Base-by-base conservation (phyloP, 2,888 invertebrate species). In the Artemia sp. region DNA sequence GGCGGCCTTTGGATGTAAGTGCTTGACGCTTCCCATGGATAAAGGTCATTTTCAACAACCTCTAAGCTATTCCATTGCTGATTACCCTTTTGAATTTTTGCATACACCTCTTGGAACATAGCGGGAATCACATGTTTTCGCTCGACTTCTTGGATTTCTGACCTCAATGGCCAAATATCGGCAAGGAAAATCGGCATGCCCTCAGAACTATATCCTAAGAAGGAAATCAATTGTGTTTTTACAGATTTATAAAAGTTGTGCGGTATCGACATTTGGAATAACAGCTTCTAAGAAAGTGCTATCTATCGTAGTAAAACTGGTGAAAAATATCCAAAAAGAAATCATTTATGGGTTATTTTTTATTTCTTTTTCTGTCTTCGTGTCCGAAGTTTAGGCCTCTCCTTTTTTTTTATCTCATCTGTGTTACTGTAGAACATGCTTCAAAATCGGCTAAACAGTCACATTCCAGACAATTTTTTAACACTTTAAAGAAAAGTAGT, bases 1-100 rank as follows among this genome's bases (percentile, higher is more conserved):
- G 97, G 97, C 0, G 97, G 97, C 73, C 82, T 85, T 80, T 95
- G 94, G 74, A 98, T 96, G 78, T 97, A 98, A 0, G 97, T 97
- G 0, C 95, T 96, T 70, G 82, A 81, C 0, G 77, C 75, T 74
- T 92, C 91, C 97, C 97, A 98, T 0, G 91, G 89, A 80, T 96
- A 98, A 24, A 95, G 81, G 76, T 86, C 84, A 10, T 89, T 87
- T 24, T 85, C 83, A 0, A 94, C 90, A 4, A 92, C 89, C 1
- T 84, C 78, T 70, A 97, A 79, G 0, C 81, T 79, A 75, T 91
- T 90, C 97, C 97, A 97, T 58, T 86, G 85, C 0, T 83, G 78
- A 9, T 90, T 93, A 0, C 97, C 96, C 51, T 81, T 79, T 78
- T 93, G 86, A 70, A 96, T 92, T 77, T 86, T 86, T 0, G 82